Conservation (phyloP, 2,113 vertebrate species). For the Rhea americana region DNA sequence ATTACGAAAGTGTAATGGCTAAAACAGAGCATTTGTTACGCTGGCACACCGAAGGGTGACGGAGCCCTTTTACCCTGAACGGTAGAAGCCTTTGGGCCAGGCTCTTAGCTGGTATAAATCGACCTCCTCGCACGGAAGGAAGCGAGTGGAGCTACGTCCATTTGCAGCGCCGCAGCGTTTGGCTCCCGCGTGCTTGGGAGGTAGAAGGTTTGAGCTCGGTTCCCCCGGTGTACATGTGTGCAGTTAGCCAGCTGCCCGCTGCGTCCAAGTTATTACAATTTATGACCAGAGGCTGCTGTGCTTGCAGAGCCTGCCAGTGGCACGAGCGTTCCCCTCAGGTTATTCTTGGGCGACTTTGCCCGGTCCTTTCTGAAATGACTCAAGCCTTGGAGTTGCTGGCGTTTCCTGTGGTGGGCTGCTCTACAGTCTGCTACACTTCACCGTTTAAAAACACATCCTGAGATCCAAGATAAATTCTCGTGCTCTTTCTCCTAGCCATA, state of each 20-base stretch:
- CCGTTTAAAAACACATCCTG: neutral
- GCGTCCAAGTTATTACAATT: neutral
- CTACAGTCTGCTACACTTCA: neutral
- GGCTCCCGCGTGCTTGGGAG: neutral
- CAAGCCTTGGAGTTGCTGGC: neutral
- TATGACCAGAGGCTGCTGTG: neutral
- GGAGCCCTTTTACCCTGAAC: neutral
- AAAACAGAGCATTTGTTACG: neutral
- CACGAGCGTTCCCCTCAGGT: accelerated
- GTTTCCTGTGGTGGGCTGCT: neutral
- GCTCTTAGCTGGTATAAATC: neutral
- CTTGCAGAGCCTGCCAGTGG: neutral
- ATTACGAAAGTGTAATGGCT: neutral
- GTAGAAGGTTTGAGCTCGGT: neutral
- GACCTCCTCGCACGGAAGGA: accelerated
- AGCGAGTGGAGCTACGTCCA: neutral
- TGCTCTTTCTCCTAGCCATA: neutral
- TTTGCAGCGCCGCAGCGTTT: neutral
- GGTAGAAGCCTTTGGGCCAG: neutral
- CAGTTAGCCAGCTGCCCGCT: neutral
- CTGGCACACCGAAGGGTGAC: neutral
- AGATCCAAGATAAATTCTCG: neutral
- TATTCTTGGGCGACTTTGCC: neutral
- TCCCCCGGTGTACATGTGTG: accelerated
- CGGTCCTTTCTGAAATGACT: neutral